phyloP scores from a whole-genome alignment of 2,797 vertebrate genomes.

The Nasua narica region DNA sequence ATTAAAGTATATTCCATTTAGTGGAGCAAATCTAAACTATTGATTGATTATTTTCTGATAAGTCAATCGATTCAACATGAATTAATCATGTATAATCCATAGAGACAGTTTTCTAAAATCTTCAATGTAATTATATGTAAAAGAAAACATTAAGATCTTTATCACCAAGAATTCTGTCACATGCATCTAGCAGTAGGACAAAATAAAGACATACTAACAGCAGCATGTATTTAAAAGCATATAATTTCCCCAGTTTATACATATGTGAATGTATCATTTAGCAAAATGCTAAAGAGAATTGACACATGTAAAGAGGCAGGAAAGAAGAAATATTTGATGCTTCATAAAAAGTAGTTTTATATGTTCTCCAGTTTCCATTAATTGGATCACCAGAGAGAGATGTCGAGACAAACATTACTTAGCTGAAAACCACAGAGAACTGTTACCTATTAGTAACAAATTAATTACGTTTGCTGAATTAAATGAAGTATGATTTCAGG shows the following conservation, averaged over 20 bases:
- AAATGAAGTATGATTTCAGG: conserved; percentile 48
- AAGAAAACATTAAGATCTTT: neutral
- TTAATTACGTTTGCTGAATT: conserved; percentile 45
- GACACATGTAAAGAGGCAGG: neutral
- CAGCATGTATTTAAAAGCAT: conserved; percentile 23
- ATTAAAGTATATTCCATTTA: neutral
- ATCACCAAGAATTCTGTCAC: neutral
- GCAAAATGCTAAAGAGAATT: conserved; percentile 11
- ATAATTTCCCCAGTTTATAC: neutral
- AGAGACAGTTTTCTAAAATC: conserved; percentile 29
- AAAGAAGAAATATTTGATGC: neutral
- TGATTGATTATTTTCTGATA: conserved; percentile 5
- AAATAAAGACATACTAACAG: neutral
- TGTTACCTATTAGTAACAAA: conserved; percentile 34
- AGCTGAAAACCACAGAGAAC: conserved; percentile 37
- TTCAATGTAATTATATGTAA: neutral
- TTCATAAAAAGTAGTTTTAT: neutral
- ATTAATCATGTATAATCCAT: neutral
- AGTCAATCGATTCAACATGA: neutral
- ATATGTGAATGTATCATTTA: neutral
- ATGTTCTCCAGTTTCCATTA: conserved; percentile 47
- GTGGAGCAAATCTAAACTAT: neutral
- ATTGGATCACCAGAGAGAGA: neutral
- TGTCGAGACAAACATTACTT: conserved; percentile 31
- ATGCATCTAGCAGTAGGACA: neutral